Conservation (phyloP, 2,797 vertebrate genomes). For the Pristis pectinata region DNA sequence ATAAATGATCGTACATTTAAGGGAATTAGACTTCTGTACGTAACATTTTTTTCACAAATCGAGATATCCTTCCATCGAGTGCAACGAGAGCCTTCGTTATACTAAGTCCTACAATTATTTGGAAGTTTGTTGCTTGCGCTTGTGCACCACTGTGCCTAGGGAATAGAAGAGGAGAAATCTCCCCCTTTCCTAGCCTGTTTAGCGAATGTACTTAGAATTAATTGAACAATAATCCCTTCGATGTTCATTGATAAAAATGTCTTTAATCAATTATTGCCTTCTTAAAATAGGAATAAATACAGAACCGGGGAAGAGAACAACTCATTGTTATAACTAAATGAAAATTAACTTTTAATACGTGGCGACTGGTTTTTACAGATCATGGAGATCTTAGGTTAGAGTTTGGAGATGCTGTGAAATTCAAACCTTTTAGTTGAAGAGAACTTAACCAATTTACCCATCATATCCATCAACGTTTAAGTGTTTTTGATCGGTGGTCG, state of each 20-base stretch:
- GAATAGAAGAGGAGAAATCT: neutral
- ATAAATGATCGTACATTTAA: neutral
- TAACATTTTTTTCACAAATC: neutral
- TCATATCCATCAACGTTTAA: neutral
- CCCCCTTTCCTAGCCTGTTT: neutral
- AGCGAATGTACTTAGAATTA: neutral
- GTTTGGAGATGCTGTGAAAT: neutral
- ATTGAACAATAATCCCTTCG: too few species aligned
- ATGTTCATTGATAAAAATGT: neutral
- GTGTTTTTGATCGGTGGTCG: too few species aligned
- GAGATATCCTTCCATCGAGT: neutral
- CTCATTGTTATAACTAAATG: neutral
- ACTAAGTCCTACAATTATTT: neutral
- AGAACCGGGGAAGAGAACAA: neutral
- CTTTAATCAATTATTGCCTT: neutral
- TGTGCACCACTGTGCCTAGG: neutral
- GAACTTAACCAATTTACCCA: neutral
- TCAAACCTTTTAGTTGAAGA: too few species aligned
- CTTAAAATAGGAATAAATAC: neutral
- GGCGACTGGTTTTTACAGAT: neutral
- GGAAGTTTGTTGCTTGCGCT: neutral
- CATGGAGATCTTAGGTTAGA: neutral
- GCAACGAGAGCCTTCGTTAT: too few species aligned
- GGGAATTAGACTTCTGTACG: too few species aligned
- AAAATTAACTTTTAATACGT: neutral